phyloP scores from a whole-genome alignment of 64 coral and sea anemone species.

The Montipora sp. region DNA sequence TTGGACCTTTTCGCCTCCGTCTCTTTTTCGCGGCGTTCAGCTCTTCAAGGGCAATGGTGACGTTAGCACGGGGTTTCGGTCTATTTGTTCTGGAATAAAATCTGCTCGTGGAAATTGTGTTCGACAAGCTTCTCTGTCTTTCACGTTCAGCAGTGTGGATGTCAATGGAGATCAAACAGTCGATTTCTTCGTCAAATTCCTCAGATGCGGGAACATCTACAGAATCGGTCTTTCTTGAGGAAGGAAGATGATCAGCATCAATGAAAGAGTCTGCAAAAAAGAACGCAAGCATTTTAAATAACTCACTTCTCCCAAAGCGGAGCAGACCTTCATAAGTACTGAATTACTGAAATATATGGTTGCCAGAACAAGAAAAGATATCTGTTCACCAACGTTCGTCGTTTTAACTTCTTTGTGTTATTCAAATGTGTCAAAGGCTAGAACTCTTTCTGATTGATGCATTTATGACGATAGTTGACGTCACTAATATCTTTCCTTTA shows the following conservation, averaged over 20 bases:
- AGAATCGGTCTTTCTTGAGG: background rate
- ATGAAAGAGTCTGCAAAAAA: conserved; percentile 14
- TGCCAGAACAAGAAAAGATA: no score
- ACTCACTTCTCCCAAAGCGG: background rate
- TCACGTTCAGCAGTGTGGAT: background rate
- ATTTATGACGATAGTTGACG: no score
- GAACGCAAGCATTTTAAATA: background rate
- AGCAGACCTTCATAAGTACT: background rate
- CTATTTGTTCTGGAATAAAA: conserved; percentile 39
- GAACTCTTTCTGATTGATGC: no score
- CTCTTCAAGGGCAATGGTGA: conserved; percentile 35
- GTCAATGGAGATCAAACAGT: conserved; percentile 37
- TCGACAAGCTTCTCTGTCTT: background rate
- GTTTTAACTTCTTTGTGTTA: no score
- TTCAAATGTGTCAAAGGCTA: no score
- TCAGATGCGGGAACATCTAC: background rate
- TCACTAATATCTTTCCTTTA: no score
- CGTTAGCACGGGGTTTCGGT: conserved; percentile 21
- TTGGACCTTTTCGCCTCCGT: conserved; percentile 24
- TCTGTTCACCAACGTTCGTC: no score
- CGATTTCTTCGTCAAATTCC: conserved; percentile 11
- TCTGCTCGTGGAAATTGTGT: background rate
- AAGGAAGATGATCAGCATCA: conserved; percentile 18
- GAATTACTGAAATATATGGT: no score
- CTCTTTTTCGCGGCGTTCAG: conserved; percentile 25